Evolutionary conservation across 2,888 invertebrate genomes (phyloP).

Genomic region (Dione vanillae): DNA sequence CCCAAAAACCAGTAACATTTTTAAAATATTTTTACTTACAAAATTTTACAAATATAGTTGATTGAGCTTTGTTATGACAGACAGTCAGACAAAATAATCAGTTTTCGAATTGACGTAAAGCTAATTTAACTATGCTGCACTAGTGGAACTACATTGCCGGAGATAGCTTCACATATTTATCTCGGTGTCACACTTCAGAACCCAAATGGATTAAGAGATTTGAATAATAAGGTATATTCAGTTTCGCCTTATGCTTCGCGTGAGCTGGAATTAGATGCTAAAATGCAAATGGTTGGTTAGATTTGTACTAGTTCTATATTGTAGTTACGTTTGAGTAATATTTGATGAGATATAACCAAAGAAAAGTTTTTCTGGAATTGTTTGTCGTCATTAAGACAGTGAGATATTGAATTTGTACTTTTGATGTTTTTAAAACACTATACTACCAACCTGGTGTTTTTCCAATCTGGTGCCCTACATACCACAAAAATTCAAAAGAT

Average conservation of each 20-base stretch:
- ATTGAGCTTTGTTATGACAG: not conserved
- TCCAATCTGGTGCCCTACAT: too few species aligned
- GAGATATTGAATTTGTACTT: too few species aligned
- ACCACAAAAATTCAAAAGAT: too few species aligned
- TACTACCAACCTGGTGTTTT: too few species aligned
- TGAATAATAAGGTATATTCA: constrained; percentile 34
- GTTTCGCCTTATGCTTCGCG: constrained; percentile 26
- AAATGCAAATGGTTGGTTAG: constrained; percentile 15
- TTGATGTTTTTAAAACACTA: too few species aligned
- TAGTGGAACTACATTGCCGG: not conserved
- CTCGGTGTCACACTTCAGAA: constrained; percentile 26
- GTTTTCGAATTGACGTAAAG: not conserved
- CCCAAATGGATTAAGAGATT: constrained; percentile 34
- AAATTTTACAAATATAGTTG: too few species aligned
- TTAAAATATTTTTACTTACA: too few species aligned
- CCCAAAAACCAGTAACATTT: too few species aligned
- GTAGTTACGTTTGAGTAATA: constrained; percentile 16
- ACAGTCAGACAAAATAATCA: not conserved
- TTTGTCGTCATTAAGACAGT: too few species aligned
- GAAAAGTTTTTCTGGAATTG: not conserved
- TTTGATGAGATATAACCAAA: constrained; percentile 4
- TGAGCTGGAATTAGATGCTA: constrained; percentile 23
- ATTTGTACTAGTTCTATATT: constrained; percentile 6
- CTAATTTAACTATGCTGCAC: not conserved
- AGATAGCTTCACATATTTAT: constrained; percentile 22